phyloP scores from a whole-genome alignment of 2,113 vertebrate species.

The Octodon degus region DNA sequence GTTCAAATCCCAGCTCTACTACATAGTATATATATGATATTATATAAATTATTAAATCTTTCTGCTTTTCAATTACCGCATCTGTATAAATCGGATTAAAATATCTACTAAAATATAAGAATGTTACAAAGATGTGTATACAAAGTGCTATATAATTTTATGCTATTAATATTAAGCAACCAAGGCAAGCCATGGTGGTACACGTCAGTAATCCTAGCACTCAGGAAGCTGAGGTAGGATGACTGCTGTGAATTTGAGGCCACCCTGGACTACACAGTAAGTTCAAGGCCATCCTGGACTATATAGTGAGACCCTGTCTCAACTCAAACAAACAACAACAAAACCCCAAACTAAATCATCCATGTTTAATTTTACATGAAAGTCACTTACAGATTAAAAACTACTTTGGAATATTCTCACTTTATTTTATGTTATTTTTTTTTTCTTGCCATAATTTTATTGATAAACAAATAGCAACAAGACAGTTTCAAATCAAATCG shows the following conservation, averaged over 20 bases:
- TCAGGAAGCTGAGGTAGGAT: neutral
- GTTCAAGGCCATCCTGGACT: no score
- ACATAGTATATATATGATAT: neutral
- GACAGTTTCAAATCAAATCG: no score
- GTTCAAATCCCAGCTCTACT: slow-evolving; percentile 21
- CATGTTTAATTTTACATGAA: slow-evolving; percentile 61
- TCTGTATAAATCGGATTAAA: slow-evolving; percentile 51
- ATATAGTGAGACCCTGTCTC: no score
- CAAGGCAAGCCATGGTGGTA: neutral
- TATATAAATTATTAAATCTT: slow-evolving; percentile 27
- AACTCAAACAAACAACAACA: neutral
- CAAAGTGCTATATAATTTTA: neutral
- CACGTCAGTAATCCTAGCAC: neutral
- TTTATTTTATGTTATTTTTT: no score
- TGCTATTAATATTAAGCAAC: neutral
- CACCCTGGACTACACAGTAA: neutral
- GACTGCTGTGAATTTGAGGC: neutral
- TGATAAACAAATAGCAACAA: no score
- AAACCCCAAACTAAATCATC: neutral
- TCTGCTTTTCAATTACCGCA: neutral
- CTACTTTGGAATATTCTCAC: neutral
- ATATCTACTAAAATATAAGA: neutral
- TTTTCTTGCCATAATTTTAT: no score
- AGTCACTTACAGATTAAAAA: slow-evolving; percentile 52
- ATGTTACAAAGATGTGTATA: neutral